Conservation (phyloP, 2,113 vertebrate genomes). For the Antechinus stuartii region DNA sequence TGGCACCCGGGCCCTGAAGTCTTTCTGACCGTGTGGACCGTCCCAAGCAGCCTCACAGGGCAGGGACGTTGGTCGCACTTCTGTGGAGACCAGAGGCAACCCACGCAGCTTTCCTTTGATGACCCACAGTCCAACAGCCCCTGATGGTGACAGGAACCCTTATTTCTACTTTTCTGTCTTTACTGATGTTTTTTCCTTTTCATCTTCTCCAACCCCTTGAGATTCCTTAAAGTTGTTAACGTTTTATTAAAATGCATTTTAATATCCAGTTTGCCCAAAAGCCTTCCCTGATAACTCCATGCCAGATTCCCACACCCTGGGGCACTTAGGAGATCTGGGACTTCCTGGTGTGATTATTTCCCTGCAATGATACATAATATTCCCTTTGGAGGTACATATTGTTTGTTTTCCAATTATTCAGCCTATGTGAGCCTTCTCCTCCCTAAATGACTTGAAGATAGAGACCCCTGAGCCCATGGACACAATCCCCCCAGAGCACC, state of each 20-base stretch:
- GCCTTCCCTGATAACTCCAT: neutral
- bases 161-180: neutral
- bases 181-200: neutral
- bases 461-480: neutral
- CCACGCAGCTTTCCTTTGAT: neutral
- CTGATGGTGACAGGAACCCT: too few relatives aligned
- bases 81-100: neutral
- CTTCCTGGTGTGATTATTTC: neutral
- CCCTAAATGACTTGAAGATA: neutral
- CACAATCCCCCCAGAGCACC: neutral
- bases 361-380: neutral
- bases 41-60: too few relatives aligned
- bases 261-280: neutral
- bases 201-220: neutral
- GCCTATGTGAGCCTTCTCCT: neutral
- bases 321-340: neutral
- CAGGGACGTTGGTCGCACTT: too few relatives aligned
- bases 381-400: neutral
- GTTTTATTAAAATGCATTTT: neutral
- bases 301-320: neutral
- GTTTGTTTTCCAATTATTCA: neutral
- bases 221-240: neutral
- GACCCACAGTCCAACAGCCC: neutral
- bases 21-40: too few relatives aligned
- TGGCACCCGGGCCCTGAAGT: too few relatives aligned